phyloP scores from a whole-genome alignment of 2,888 invertebrate species.

The Drosophila stalkeri region DNA sequence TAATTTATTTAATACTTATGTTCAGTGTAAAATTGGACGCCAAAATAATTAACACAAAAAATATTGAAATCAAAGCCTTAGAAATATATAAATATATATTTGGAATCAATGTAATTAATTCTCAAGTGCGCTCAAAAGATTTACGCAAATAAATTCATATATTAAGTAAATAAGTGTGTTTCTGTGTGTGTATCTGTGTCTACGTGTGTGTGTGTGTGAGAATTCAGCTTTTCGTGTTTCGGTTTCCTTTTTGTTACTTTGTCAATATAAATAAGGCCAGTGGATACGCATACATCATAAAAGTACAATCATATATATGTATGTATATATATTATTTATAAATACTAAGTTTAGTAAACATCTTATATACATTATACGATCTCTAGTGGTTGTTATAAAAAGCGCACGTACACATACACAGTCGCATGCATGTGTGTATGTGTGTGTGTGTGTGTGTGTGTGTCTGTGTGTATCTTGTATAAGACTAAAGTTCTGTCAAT shows the following conservation, averaged over 20 bases:
- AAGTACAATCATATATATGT: conserved; percentile 70
- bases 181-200: conserved; percentile 16
- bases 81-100: conserved; percentile 22
- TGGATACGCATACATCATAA: conserved; percentile 83
- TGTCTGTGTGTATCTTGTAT: conserved; percentile 32
- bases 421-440: neutral
- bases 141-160: conserved; percentile 57
- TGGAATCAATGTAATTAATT: conserved; percentile 53
- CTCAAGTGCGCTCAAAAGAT: conserved; percentile 62
- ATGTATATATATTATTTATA: conserved; percentile 45
- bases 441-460: neutral
- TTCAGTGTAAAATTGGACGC: conserved; percentile 76
- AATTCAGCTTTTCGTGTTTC: conserved; percentile 47
- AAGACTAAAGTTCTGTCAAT: conserved; percentile 45
- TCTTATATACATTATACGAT: conserved; percentile 46
- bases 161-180: conserved; percentile 43
- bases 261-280: conserved; percentile 84
- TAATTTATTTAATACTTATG: conserved; percentile 46
- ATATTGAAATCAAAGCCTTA: conserved; percentile 65
- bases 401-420: conserved; percentile 27
- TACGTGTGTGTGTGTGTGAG: conserved; percentile 29
- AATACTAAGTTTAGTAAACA: conserved; percentile 47
- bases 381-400: conserved; percentile 51
- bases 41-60: conserved; percentile 71
- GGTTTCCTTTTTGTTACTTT: conserved; percentile 46